These are phyloP conservation scores for Drosophila recens DNA, from an alignment of 2,888 invertebrate genomes.

Conservation along the genomic window DNA sequence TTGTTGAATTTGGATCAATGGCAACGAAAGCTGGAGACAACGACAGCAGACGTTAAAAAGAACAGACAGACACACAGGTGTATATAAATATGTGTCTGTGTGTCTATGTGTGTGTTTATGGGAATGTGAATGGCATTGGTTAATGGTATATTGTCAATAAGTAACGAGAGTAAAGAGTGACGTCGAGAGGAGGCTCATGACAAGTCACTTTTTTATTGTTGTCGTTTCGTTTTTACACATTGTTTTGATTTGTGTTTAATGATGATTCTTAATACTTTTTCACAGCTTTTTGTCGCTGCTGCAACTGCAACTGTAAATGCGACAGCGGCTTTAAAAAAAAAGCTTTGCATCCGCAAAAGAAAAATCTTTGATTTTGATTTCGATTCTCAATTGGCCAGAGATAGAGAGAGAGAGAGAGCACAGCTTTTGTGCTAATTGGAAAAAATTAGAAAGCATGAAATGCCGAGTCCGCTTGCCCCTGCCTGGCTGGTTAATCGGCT, in stretches of 20 bases:
- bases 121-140: conserved; percentile 65
- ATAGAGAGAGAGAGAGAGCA: conserved; percentile 35
- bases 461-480: conserved; percentile 61
- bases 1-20: conserved; percentile 31
- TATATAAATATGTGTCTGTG: conserved; percentile 17
- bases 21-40: conserved; percentile 45
- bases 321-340: neutral
- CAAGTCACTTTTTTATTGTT: conserved; percentile 47
- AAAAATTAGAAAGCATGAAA: conserved; percentile 80
- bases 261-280: conserved; percentile 42
- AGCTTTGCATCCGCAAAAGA: conserved; percentile 35
- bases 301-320: neutral
- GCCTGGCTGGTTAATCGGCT: conserved; percentile 70
- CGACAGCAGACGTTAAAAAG: conserved; percentile 29
- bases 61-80: conserved; percentile 39
- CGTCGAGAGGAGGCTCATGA: conserved; percentile 27
- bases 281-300: conserved; percentile 24
- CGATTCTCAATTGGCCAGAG: conserved; percentile 56
- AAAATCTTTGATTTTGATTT: conserved; percentile 61
- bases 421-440: conserved; percentile 76
- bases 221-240: conserved; percentile 15
- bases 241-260: conserved; percentile 42
- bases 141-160: conserved; percentile 48
- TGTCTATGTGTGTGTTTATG: conserved; percentile 32
- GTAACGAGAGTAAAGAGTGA: conserved; percentile 40